Conservation (phyloP, 2,113 vertebrate genomes). For the Gambusia holbrooki region DNA sequence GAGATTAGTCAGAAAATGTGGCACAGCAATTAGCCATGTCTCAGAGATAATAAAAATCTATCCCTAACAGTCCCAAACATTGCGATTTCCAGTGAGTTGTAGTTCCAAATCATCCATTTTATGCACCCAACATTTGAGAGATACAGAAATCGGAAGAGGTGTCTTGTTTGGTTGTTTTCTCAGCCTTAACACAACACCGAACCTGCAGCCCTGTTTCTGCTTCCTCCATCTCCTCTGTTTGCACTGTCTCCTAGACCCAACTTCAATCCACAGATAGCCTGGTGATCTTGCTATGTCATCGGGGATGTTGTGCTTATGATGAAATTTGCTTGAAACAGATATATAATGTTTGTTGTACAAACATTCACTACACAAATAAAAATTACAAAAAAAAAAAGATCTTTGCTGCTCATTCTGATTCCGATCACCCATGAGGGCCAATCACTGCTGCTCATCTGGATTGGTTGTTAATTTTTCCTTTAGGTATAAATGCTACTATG, state of each 20-base stretch:
- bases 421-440: no score
- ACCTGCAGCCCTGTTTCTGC: neutral
- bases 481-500: no score
- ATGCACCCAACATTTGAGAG: neutral
- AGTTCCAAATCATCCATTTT: no score
- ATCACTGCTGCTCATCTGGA: no score
- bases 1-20: no score
- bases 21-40: no score
- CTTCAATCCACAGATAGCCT: neutral
- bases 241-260: neutral
- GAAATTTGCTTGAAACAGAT: neutral
- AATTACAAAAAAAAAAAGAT: no score
- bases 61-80: no score
- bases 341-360: neutral
- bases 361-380: neutral
- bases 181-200: neutral
- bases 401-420: no score
- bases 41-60: no score
- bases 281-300: neutral
- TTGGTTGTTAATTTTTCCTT: no score
- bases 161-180: conserved; percentile 3
- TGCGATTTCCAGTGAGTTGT: no score
- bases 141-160: neutral
- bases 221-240: neutral
- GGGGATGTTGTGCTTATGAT: neutral